Conservation (phyloP, 2,113 vertebrate genomes). For the Egretta garzetta region DNA sequence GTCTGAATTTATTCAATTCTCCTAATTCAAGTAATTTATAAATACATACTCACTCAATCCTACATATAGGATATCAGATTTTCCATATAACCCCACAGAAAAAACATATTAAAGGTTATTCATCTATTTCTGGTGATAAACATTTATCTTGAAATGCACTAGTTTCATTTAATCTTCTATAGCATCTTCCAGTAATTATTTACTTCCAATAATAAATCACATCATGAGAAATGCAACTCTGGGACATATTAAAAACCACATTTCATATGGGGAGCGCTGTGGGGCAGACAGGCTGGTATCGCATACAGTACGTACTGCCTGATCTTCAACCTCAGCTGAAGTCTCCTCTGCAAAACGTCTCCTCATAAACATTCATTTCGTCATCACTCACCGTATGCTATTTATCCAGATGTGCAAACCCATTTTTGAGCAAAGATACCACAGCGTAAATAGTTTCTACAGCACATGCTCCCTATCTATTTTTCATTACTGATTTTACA, state of each 20-base stretch:
- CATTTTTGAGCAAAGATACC: background rate
- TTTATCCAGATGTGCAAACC: background rate
- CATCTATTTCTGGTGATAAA: background rate
- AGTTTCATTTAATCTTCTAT: background rate
- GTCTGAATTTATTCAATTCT: background rate
- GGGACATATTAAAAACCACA: background rate
- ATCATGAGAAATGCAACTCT: background rate
- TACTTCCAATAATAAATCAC: background rate
- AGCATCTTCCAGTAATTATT: background rate
- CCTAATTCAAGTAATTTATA: background rate
- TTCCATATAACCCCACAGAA: background rate
- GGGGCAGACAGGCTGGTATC: background rate
- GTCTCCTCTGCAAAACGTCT: background rate
- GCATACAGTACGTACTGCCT: background rate
- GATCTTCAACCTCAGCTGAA: background rate
- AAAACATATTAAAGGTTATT: background rate
- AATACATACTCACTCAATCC: background rate
- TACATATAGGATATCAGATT: background rate
- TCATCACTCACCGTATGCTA: background rate
- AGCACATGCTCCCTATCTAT: background rate
- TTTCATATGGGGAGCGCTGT: accelerated
- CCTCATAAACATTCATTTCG: background rate
- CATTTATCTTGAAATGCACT: background rate
- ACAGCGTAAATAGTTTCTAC: background rate
- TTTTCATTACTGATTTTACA: background rate